Percentiles rank a stretch among this genome's conserved stretches.
Evolutionary conservation across 2,797 vertebrate genomes (phyloP).

Genomic region (Alcedo atthis): DNA sequence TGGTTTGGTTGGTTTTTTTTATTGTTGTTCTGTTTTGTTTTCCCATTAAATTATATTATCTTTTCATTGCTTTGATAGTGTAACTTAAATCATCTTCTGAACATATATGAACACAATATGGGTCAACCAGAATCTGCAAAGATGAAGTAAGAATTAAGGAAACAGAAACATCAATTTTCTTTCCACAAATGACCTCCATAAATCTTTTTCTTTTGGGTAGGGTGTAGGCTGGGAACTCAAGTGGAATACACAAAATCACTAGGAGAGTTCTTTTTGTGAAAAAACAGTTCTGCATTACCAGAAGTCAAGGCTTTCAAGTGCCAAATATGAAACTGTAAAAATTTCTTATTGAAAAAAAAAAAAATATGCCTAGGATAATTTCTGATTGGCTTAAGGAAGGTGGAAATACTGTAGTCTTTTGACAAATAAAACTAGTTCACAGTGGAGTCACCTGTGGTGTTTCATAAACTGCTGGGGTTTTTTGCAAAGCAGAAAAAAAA

Average conservation of each 20-base stretch:
- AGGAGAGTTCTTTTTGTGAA: neutral
- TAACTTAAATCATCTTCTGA: neutral
- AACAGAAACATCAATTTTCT: neutral
- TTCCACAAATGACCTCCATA: neutral
- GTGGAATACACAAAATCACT: neutral
- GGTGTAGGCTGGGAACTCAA: neutral
- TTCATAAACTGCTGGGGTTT: neutral
- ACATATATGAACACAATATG: accelerated
- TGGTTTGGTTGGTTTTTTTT: too few species aligned
- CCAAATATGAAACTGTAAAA: neutral
- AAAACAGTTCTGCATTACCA: neutral
- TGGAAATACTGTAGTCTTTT: neutral
- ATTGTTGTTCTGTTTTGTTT: accelerated
- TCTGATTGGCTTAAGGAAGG: neutral
- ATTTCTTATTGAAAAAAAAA: neutral
- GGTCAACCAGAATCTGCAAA: neutral
- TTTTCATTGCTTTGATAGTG: neutral
- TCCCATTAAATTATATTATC: neutral
- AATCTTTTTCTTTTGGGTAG: neutral
- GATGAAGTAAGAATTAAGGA: neutral
- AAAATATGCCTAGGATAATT: neutral
- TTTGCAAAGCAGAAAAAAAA: neutral
- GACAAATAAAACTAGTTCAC: neutral
- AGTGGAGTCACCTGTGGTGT: neutral
- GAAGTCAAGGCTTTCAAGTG: neutral